A percentile compares a stretch with the other conserved stretches of the same genome.
These are phyloP conservation scores for Drosophila azteca DNA, from an alignment of 1,140 invertebrate genomes.

Conservation along the genomic window DNA sequence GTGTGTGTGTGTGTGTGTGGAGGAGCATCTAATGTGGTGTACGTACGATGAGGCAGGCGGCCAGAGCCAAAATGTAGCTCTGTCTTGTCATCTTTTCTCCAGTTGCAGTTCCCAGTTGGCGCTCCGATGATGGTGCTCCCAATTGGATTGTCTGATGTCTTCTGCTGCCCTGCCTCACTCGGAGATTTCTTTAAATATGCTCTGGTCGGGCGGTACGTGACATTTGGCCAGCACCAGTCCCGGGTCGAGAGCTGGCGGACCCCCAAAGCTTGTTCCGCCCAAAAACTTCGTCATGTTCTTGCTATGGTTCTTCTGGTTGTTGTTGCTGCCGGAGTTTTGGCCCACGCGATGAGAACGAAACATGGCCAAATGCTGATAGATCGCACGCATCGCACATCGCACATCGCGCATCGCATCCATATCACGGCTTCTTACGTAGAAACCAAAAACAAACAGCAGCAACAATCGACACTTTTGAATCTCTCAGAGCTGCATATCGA, in stretches of 20 bases:
- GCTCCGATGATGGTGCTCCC: conserved; percentile 50
- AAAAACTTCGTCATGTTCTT: not conserved
- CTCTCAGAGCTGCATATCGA: conserved; percentile 60
- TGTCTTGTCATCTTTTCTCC: conserved; percentile 75
- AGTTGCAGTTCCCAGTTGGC: conserved; percentile 60
- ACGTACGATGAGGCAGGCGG: conserved; percentile 82
- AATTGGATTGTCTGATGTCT: conserved; percentile 72
- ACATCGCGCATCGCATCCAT: conserved; percentile 43
- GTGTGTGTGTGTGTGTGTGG: not conserved
- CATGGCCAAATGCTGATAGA: conserved; percentile 74
- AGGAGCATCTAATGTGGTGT: conserved; percentile 12
- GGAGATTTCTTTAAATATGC: conserved; percentile 81
- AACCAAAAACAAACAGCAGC: conserved; percentile 43
- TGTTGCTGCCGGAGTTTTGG: conserved; percentile 18
- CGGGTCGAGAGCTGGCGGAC: conserved; percentile 45
- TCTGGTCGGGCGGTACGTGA: conserved; percentile 65
- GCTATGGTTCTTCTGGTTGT: conserved; percentile 5
- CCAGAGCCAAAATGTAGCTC: conserved; percentile 69
- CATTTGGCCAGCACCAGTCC: conserved; percentile 54
- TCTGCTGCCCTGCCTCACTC: conserved; percentile 65
- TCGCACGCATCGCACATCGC: conserved; percentile 60
- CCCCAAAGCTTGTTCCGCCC: conserved; percentile 41
- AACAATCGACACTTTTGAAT: conserved; percentile 43
- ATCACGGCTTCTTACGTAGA: conserved; percentile 70
- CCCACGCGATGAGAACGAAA: conserved; percentile 59